These are phyloP conservation scores for Heterotis niloticus DNA, from an alignment of 2,113 vertebrate species.

Conservation along the genomic window DNA sequence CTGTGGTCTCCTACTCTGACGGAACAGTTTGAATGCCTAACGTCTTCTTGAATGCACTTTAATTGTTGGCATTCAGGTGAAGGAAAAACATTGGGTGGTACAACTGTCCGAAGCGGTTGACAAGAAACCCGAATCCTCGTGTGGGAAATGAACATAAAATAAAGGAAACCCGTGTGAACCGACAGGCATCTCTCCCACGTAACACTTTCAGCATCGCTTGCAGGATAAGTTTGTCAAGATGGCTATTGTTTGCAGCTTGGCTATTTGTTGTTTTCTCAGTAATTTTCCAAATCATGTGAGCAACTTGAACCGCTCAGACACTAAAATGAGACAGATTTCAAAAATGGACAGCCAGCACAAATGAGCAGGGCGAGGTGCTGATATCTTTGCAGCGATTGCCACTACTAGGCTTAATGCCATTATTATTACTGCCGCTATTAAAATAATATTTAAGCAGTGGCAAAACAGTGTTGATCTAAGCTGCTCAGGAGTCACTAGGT, in stretches of 20 bases:
- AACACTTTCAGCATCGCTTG: neutral
- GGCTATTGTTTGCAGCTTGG: neutral
- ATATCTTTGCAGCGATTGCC: constrained; percentile 26
- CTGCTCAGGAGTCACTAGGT: constrained; percentile 61
- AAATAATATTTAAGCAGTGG: neutral
- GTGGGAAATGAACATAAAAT: too few relatives aligned
- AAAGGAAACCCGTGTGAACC: too few relatives aligned
- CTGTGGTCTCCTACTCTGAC: too few relatives aligned
- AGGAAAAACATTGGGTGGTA: too few relatives aligned
- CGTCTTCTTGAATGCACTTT: too few relatives aligned
- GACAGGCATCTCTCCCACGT: too few relatives aligned
- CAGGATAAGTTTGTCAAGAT: neutral
- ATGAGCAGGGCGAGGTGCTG: neutral
- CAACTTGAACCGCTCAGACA: constrained; percentile 32
- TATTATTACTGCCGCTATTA: too few relatives aligned
- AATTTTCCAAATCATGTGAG: constrained; percentile 20
- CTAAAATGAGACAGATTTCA: constrained; percentile 43
- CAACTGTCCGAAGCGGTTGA: too few relatives aligned
- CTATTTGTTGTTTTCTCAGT: neutral
- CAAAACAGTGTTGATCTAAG: constrained; percentile 61
- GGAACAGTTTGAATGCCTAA: too few relatives aligned
- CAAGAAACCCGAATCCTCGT: too few relatives aligned
- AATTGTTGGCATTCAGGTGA: too few relatives aligned
- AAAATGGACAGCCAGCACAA: neutral
- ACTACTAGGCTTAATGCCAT: neutral